Percentiles rank a stretch among this genome's conserved stretches.
Evolutionary conservation across 2,888 invertebrate genomes (phyloP).

Genomic region (Ptilodon capucinus): DNA sequence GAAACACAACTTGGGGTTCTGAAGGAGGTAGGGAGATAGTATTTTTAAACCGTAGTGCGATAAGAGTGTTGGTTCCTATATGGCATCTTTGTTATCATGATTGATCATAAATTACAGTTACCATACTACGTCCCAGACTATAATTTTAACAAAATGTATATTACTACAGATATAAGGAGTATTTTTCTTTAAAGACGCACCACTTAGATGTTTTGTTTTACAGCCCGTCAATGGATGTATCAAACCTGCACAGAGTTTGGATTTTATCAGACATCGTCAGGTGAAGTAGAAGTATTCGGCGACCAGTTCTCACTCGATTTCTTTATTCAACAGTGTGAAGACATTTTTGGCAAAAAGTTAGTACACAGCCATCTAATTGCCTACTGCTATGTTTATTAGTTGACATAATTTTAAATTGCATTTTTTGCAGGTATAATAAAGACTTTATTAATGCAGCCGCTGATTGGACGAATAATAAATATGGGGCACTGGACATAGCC

Average conservation of each 20-base stretch:
- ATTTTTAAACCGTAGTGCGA: neutral
- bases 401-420: too few species aligned
- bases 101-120: too few species aligned
- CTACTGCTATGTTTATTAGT: too few species aligned
- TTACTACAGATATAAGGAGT: too few species aligned
- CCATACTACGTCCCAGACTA: too few species aligned
- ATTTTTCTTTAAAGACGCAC: neutral
- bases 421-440: constrained; percentile 78
- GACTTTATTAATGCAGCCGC: constrained; percentile 84
- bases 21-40: constrained; percentile 79
- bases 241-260: constrained; percentile 98
- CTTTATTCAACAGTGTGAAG: constrained; percentile 90
- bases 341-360: constrained; percentile 90
- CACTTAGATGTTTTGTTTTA: constrained; percentile 2
- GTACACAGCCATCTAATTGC: constrained; percentile 29
- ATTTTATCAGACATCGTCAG: constrained; percentile 94
- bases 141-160: too few species aligned
- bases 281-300: constrained; percentile 86
- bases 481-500: constrained; percentile 88
- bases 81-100: too few species aligned
- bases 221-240: constrained; percentile 94
- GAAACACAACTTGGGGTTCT: constrained; percentile 85
- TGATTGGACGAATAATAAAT: constrained; percentile 88
- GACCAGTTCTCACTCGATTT: constrained; percentile 89
- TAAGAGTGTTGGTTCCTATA: too few species aligned